phyloP scores from a whole-genome alignment of 2,797 vertebrate species.

The Rhinophrynus dorsalis region DNA sequence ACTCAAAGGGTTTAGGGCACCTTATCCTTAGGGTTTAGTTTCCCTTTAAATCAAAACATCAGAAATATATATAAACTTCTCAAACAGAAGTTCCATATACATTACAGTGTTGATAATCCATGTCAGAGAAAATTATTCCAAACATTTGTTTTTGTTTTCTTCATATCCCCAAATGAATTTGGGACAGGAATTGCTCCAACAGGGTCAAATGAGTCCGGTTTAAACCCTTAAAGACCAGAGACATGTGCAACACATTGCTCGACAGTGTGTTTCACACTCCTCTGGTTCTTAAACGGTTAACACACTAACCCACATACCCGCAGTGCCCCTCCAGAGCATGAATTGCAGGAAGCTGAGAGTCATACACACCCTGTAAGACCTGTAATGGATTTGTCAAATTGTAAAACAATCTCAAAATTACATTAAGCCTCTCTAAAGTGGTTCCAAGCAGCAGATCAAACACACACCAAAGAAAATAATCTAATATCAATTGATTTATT shows the following conservation, averaged over 20 bases:
- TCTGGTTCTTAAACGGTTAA: no score
- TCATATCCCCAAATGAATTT: background rate
- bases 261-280: no score
- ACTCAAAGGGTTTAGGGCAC: no score
- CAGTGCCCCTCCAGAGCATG: conserved; percentile 20
- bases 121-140: no score
- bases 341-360: conserved; percentile 31
- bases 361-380: conserved; percentile 33
- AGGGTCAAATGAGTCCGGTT: conserved; percentile 4
- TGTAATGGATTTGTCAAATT: conserved; percentile 39
- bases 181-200: background rate
- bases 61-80: no score
- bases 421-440: conserved; percentile 29
- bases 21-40: no score
- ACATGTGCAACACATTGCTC: no score
- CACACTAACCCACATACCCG: conserved; percentile 20
- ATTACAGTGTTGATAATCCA: no score
- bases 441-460: conserved; percentile 33
- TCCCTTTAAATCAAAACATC: no score
- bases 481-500: conserved; percentile 17
- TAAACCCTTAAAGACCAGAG: no score
- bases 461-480: conserved; percentile 40
- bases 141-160: background rate
- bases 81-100: no score
- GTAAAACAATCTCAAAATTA: conserved; percentile 40